Percentiles rank a stretch among this genome's conserved stretches.
These are phyloP conservation scores for Andrena haemorrhoa DNA, from an alignment of 2,888 invertebrate species.

Conservation along the genomic window DNA sequence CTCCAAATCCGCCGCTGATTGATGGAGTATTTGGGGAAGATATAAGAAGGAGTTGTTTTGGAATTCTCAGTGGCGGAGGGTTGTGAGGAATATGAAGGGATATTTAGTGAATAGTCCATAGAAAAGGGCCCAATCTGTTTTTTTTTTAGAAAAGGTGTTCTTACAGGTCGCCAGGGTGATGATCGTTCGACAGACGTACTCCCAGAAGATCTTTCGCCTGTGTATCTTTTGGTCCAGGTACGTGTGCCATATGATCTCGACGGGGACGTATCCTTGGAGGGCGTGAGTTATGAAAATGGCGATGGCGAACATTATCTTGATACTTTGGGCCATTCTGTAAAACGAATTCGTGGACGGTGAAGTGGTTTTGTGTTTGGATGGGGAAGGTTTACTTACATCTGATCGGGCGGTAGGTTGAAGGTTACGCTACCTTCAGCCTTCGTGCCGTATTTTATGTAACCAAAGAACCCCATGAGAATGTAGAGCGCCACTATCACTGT, in stretches of 20 bases:
- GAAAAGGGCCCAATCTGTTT: too few relatives aligned
- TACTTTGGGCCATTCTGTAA: constrained; percentile 88
- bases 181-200: constrained; percentile 86
- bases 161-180: constrained; percentile 88
- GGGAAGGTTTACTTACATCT: constrained; percentile 85
- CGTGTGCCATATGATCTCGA: constrained; percentile 91
- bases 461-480: constrained; percentile 92
- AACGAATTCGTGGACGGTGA: constrained; percentile 11
- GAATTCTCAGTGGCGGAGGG: too few relatives aligned
- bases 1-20: too few relatives aligned
- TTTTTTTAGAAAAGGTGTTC: constrained; percentile 74
- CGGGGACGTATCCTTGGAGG: constrained; percentile 95
- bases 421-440: constrained; percentile 91
- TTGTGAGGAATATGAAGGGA: too few relatives aligned
- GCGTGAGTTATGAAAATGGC: constrained; percentile 94
- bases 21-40: too few relatives aligned
- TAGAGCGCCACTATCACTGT: constrained; percentile 91
- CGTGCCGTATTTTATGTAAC: constrained; percentile 93
- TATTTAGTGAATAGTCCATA: too few relatives aligned
- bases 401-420: constrained; percentile 90
- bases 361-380: neutral
- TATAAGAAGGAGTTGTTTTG: too few relatives aligned
- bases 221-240: constrained; percentile 78
- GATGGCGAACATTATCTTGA: constrained; percentile 88
- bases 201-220: constrained; percentile 84